phyloP scores from a whole-genome alignment of 2,113 vertebrate genomes.

The Hyperopisus bebe region DNA sequence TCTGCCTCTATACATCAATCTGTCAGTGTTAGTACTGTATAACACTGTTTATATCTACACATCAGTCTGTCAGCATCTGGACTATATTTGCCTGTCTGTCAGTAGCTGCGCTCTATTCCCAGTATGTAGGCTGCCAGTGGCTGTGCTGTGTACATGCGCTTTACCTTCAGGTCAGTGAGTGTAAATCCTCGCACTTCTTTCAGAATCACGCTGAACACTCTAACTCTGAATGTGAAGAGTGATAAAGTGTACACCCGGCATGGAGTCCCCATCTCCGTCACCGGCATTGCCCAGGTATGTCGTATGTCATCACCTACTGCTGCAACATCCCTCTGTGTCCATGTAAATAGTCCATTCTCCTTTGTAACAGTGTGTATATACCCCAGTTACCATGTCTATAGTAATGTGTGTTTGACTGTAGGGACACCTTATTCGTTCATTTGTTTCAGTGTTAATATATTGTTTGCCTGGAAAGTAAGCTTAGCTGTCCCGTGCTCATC shows the following conservation, averaged over 20 bases:
- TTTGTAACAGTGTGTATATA: not conserved
- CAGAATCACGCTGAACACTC: slow-evolving; percentile 84
- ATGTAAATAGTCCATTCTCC: not conserved
- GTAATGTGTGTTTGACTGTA: not conserved
- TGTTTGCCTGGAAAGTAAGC: not conserved
- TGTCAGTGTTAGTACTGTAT: not conserved
- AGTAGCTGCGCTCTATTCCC: not conserved
- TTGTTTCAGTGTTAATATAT: not conserved
- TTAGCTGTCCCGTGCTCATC: not conserved
- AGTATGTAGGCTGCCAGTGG: not conserved
- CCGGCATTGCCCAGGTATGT: slow-evolving; percentile 84
- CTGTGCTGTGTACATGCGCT: not conserved
- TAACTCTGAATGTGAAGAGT: slow-evolving; percentile 90
- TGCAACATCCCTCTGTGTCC: not conserved
- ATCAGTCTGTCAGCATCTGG: not conserved
- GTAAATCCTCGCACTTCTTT: not conserved
- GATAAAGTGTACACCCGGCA: slow-evolving; percentile 90
- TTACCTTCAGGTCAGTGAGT: not conserved
- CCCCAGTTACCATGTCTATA: not conserved
- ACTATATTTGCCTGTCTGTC: not conserved
- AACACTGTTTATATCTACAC: no score
- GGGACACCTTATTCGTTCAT: not conserved
- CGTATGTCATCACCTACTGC: not conserved
- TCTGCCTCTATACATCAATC: not conserved
- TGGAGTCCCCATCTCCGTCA: slow-evolving; percentile 91